phyloP scores from a whole-genome alignment of 2,797 vertebrate genomes.

The Trichosurus vulpecula region DNA sequence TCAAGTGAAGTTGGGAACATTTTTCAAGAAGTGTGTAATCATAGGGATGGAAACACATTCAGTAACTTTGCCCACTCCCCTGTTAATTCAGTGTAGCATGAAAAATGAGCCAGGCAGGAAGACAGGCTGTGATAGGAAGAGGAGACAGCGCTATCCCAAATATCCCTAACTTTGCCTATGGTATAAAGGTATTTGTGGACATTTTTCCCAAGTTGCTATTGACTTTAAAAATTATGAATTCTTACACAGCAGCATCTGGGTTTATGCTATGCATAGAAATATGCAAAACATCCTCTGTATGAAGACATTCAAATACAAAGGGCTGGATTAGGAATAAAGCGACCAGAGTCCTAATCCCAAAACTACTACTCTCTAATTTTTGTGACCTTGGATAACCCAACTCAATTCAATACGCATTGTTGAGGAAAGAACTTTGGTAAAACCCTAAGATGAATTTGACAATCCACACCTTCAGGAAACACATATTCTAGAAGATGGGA shows the following conservation, averaged over 20 bases:
- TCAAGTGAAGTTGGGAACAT: slow-evolving; percentile 31
- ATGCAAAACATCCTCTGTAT: neutral
- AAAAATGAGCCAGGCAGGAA: slow-evolving; percentile 3
- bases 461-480: neutral
- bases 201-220: slow-evolving; percentile 20
- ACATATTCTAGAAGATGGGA: neutral
- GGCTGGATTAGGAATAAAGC: neutral
- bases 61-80: neutral
- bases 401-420: neutral
- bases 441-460: neutral
- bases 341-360: neutral
- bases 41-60: neutral
- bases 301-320: slow-evolving; percentile 24
- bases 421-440: neutral
- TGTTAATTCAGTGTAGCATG: slow-evolving; percentile 17
- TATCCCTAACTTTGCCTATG: neutral
- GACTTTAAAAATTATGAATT: slow-evolving; percentile 21
- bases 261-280: neutral
- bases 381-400: neutral
- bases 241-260: slow-evolving; percentile 27
- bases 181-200: neutral
- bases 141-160: neutral
- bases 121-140: neutral
- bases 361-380: neutral
- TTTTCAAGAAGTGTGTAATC: neutral